Conservation (phyloP, 1,140 invertebrate species). For the Pinna nobilis region DNA sequence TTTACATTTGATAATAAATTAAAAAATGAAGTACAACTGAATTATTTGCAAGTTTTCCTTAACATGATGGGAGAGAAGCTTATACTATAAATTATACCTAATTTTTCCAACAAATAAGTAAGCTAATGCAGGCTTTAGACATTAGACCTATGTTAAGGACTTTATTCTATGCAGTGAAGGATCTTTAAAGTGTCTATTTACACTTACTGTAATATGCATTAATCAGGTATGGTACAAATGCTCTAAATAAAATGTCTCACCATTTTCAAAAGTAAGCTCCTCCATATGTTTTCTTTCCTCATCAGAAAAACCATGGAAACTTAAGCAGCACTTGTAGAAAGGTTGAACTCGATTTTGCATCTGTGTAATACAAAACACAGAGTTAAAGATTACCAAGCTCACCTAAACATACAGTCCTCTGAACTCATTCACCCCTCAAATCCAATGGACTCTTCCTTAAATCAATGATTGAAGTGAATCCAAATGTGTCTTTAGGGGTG, state of each 20-base stretch:
- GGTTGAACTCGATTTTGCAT: constrained; percentile 85
- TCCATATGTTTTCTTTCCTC: constrained; percentile 94
- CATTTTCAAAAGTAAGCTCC: constrained; percentile 89
- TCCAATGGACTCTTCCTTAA: too few relatives aligned
- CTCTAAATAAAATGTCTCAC: constrained; percentile 34
- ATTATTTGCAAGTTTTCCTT: too few relatives aligned
- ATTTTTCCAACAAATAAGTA: too few relatives aligned
- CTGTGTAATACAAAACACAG: constrained; percentile 52
- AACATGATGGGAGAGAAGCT: too few relatives aligned
- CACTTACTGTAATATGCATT: not conserved
- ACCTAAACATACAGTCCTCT: not conserved
- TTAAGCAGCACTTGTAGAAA: constrained; percentile 89
- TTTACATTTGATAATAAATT: too few relatives aligned
- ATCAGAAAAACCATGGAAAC: constrained; percentile 91
- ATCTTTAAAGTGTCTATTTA: not conserved
- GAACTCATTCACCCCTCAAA: too few relatives aligned
- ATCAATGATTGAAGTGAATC: too few relatives aligned
- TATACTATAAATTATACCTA: too few relatives aligned
- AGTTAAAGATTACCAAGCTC: not conserved
- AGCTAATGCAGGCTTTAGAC: too few relatives aligned
- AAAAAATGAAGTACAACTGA: too few relatives aligned
- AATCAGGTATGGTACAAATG: not conserved
- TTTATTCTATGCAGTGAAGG: not conserved
- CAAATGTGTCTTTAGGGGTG: too few relatives aligned
- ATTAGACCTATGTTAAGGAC: too few relatives aligned